Conservation (phyloP, 1,140 invertebrate species). For the Lamellibrachia luymesi region DNA sequence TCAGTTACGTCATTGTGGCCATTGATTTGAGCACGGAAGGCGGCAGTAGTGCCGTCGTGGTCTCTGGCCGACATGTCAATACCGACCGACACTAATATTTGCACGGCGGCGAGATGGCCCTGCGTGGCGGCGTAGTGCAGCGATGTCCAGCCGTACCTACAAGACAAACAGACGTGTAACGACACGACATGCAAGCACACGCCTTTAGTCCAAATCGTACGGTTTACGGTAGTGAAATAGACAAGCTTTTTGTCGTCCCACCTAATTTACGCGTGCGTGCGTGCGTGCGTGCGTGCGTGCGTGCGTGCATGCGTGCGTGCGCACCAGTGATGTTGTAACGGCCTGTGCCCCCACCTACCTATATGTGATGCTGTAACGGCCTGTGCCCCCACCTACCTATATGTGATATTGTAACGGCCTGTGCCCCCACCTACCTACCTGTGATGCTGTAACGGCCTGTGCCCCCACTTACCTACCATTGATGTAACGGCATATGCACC, state of each 20-base stretch:
- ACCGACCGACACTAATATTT: slow-evolving; percentile 9
- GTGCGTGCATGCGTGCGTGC: neutral
- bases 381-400: too few species aligned
- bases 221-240: neutral
- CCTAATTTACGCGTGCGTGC: neutral
- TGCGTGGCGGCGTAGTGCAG: slow-evolving; percentile 27
- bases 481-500: too few species aligned
- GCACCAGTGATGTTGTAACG: neutral
- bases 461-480: too few species aligned
- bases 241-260: neutral
- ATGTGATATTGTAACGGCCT: neutral
- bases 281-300: neutral
- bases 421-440: neutral
- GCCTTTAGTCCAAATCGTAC: too few species aligned
- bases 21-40: slow-evolving; percentile 24
- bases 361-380: too few species aligned
- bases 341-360: slow-evolving; percentile 3
- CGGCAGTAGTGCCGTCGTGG: slow-evolving; percentile 25
- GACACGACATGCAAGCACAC: too few species aligned
- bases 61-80: slow-evolving; percentile 21
- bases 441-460: too few species aligned
- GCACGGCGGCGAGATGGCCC: slow-evolving; percentile 17
- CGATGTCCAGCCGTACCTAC: slow-evolving; percentile 28
- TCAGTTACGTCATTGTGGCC: slow-evolving; percentile 21
- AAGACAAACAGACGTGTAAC: neutral